Percentiles rank a stretch among this genome's conserved stretches.
These are phyloP conservation scores for Morone saxatilis DNA, from an alignment of 2,113 vertebrate genomes.

Conservation along the genomic window DNA sequence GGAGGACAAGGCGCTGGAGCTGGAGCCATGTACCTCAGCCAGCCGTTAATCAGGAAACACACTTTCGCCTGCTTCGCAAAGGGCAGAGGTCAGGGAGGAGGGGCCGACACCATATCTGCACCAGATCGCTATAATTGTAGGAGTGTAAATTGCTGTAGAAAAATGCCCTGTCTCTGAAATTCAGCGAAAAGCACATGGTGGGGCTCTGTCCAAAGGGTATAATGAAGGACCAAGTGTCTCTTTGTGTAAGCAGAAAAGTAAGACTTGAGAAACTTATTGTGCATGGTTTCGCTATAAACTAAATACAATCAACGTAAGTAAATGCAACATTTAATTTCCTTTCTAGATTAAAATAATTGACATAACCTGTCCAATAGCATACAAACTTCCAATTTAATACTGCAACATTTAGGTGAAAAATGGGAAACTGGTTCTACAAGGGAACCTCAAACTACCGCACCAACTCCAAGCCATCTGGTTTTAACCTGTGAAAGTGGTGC, in stretches of 20 bases:
- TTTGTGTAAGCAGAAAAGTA: constrained; percentile 67
- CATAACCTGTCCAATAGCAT: not conserved
- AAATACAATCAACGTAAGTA: not conserved
- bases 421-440: not conserved
- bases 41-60: constrained; percentile 85
- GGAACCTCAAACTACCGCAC: not conserved
- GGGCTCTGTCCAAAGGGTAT: constrained; percentile 47
- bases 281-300: not conserved
- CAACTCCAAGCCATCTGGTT: not conserved
- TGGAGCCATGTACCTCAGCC: constrained; percentile 65
- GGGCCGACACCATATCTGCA: constrained; percentile 83
- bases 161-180: constrained; percentile 75
- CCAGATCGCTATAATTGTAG: constrained; percentile 77
- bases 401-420: not conserved
- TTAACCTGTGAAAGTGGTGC: constrained; percentile 23
- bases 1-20: constrained; percentile 75
- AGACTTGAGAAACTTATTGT: constrained; percentile 42
- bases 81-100: constrained; percentile 84
- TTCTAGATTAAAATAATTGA: not conserved
- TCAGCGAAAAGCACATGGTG: constrained; percentile 59
- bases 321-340: constrained; percentile 5
- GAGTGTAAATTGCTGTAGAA: constrained; percentile 84
- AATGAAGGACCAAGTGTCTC: constrained; percentile 70
- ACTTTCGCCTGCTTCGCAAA: constrained; percentile 79
- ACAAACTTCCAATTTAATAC: not conserved